phyloP scores from a whole-genome alignment of 2,113 vertebrate genomes.

The Hirundichthys speculiger region DNA sequence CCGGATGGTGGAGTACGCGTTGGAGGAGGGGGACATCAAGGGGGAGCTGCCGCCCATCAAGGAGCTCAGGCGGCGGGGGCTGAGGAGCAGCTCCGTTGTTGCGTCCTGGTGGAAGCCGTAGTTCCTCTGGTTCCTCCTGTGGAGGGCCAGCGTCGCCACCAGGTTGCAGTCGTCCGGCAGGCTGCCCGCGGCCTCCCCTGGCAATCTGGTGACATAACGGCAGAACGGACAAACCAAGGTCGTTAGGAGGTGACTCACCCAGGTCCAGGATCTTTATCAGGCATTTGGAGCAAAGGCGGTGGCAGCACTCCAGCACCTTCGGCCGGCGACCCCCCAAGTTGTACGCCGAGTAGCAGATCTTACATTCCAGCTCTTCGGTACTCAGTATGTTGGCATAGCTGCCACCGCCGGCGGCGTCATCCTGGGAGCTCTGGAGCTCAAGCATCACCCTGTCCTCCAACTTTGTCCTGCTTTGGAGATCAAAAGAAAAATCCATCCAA shows the following conservation, averaged over 20 bases:
- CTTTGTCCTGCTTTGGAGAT: not conserved
- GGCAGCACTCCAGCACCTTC: conserved; percentile 90
- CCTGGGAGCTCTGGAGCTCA: conserved; percentile 53
- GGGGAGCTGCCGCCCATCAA: conserved; percentile 84
- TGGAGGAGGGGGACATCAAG: conserved; percentile 48
- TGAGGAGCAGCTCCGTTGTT: conserved; percentile 87
- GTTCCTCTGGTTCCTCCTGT: conserved; percentile 82
- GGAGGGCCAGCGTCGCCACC: conserved; percentile 84
- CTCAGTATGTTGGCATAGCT: conserved; percentile 67
- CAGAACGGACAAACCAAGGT: conserved; percentile 95
- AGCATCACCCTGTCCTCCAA: conserved; percentile 76
- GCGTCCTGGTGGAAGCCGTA: conserved; percentile 84
- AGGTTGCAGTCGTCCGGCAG: conserved; percentile 93
- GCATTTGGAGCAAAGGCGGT: conserved; percentile 93
- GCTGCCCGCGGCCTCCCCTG: conserved; percentile 83
- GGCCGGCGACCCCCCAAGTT: conserved; percentile 88
- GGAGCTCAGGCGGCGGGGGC: conserved; percentile 85
- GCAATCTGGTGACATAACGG: conserved; percentile 87
- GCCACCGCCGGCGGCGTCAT: conserved; percentile 40
- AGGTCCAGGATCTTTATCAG: conserved; percentile 92
- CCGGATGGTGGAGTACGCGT: conserved; percentile 70
- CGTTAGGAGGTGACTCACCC: conserved; percentile 85
- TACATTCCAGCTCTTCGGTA: conserved; percentile 92
- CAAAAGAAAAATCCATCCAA: conserved; percentile 9
- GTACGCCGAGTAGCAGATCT: conserved; percentile 94